phyloP scores from a whole-genome alignment of 2,888 invertebrate genomes.

The Ornithoptera alexandrae region DNA sequence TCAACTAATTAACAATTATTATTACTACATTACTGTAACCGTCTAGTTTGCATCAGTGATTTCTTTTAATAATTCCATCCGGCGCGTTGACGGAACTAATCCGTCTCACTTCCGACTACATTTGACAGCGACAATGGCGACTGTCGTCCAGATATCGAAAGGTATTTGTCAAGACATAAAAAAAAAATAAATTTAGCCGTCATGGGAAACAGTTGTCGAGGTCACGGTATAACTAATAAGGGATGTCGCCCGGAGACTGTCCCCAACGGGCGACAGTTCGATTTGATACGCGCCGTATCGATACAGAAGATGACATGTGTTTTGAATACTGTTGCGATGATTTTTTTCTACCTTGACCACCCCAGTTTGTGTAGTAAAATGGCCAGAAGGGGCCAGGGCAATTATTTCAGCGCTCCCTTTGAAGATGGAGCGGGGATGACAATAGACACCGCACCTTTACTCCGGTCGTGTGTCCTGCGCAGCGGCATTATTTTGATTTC shows the following conservation, averaged over 20 bases:
- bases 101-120: constrained; percentile 65
- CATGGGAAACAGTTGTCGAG: constrained; percentile 73
- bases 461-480: constrained; percentile 64
- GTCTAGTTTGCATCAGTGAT: too few relatives aligned
- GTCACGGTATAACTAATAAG: constrained; percentile 72
- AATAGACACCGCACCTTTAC: constrained; percentile 64
- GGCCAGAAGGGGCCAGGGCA: constrained; percentile 66
- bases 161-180: constrained; percentile 49
- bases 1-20: too few relatives aligned
- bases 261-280: constrained; percentile 50
- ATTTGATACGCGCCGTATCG: constrained; percentile 68
- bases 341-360: constrained; percentile 41
- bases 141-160: constrained; percentile 60
- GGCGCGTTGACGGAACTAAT: constrained; percentile 62
- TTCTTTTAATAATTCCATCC: constrained; percentile 31
- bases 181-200: constrained; percentile 63
- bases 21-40: too few relatives aligned
- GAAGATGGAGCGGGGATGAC: constrained; percentile 57
- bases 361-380: constrained; percentile 44
- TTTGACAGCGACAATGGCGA: constrained; percentile 48
- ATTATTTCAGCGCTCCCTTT: constrained; percentile 66
- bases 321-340: constrained; percentile 74
- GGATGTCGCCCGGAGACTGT: constrained; percentile 49
- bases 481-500: constrained; percentile 52
- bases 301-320: constrained; percentile 73